Percentiles rank a stretch among this genome's conserved stretches.
Evolutionary conservation across 1,140 invertebrate species (phyloP).

Genomic region (Gonatopus flavifemur): DNA sequence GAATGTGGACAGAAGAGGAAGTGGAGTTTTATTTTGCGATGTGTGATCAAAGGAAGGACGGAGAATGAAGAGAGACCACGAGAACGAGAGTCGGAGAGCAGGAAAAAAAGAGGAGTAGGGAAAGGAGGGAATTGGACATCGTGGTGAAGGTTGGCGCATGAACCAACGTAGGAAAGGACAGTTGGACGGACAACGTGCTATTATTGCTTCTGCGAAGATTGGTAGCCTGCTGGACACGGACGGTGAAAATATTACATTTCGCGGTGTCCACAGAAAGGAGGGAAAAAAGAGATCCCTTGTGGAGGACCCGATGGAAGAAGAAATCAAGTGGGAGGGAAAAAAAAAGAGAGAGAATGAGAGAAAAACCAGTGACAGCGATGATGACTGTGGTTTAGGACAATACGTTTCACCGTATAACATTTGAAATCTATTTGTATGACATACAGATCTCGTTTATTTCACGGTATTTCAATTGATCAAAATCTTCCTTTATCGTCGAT

Average conservation of each 20-base stretch:
- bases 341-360: too few species aligned
- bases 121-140: constrained; percentile 6
- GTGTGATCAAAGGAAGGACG: constrained; percentile 22
- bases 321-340: constrained; percentile 28
- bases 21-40: too few species aligned
- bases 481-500: too few species aligned
- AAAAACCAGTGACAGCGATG: neutral
- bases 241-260: constrained; percentile 52
- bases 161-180: constrained; percentile 48
- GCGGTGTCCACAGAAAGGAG: too few species aligned
- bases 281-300: constrained; percentile 29
- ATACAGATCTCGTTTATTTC: too few species aligned
- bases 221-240: constrained; percentile 44
- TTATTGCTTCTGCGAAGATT: constrained; percentile 56
- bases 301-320: constrained; percentile 35
- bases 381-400: too few species aligned
- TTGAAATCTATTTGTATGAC: too few species aligned
- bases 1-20: too few species aligned
- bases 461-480: too few species aligned
- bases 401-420: too few species aligned
- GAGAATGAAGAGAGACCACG: constrained; percentile 27
- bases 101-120: too few species aligned
- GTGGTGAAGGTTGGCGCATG: too few species aligned
- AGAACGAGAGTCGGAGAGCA: constrained; percentile 8
- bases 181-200: constrained; percentile 48